Percentiles rank a stretch among this genome's conserved stretches.
Conservation (phyloP, 2,797 vertebrate species). For the Esox masquinongy region DNA sequence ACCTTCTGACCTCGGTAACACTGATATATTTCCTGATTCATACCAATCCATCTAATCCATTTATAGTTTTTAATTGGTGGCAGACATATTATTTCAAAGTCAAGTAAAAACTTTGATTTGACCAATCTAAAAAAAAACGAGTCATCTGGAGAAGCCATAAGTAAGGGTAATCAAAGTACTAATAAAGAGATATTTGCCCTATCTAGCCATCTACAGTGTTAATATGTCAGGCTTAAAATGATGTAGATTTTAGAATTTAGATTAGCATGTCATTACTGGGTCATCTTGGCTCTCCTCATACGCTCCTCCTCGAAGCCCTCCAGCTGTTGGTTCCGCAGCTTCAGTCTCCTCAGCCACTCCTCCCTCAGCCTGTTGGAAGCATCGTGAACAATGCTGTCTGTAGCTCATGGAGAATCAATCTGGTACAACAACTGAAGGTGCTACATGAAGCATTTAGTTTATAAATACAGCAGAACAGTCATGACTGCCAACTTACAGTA, state of each 20-base stretch:
- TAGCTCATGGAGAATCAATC: neutral
- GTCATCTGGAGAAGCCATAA: too few species aligned
- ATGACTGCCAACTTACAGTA: neutral
- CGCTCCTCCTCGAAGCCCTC: constrained; percentile 29
- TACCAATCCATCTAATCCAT: too few species aligned
- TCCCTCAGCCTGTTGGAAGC: constrained; percentile 38
- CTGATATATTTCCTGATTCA: too few species aligned
- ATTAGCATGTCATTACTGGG: constrained; percentile 8
- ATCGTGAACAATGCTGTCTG: neutral
- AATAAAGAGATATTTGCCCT: too few species aligned
- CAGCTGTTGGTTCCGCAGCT: constrained; percentile 29
- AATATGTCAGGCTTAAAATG: neutral
- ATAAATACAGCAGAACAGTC: neutral
- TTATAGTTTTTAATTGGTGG: too few species aligned
- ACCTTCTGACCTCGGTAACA: too few species aligned
- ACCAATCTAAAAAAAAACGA: too few species aligned
- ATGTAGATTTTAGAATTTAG: neutral
- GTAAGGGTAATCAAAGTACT: too few species aligned
- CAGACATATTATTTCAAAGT: too few species aligned
- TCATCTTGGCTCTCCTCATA: constrained; percentile 24
- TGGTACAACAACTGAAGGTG: neutral
- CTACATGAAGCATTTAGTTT: neutral
- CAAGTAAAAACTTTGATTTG: too few species aligned
- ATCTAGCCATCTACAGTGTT: too few species aligned
- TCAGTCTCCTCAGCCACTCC: constrained; percentile 40